Evolutionary conservation across 2,888 invertebrate genomes (phyloP), one percentile per base, ranked within the genome.

Genomic region (Troglohyphantes excavatus): DNA sequence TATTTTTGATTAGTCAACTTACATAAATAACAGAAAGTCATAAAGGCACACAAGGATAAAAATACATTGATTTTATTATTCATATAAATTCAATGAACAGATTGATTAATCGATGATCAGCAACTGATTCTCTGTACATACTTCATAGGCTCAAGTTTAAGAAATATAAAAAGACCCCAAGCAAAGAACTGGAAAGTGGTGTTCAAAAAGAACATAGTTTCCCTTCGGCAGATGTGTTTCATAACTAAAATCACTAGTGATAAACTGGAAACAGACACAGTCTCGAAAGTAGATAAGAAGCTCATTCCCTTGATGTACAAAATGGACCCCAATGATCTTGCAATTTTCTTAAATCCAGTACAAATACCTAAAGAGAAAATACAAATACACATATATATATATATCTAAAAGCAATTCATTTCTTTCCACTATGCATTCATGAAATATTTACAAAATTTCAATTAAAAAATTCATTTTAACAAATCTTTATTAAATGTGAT

Each of bases 1-100:
- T n/a, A n/a, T n/a, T n/a, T n/a, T n/a, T n/a, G n/a, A n/a, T n/a
- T n/a, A n/a, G n/a, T n/a, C n/a, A n/a, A n/a, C n/a, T n/a, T n/a
- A n/a, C n/a, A n/a, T n/a, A n/a, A 3, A 21, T 63, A 1, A 63
- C 21, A 68, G 29, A n/a, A 33, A 68, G 19, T 6, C n/a, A 68
- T 11, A 68, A 27, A 70, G 23, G 7, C 21, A 39, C 43, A 43
- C n/a, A 39, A 29, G 6, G n/a, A n/a, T 76, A 17, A 68, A 81
- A 81, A 81, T 81, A 79, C 27, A 43, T 23, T 46, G 17, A 78
- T 23, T 67, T 46, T 68, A 53, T 68, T 81, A 53, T 63, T 63
- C 68, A 39, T 81, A 79, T 79, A 81, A 81, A 81, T 81, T 27
- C 67, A 53, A 81, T 68, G 79, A 81, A 81, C 59, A 46, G 29